Percentiles rank a stretch among this genome's conserved stretches.
Evolutionary conservation across 2,797 vertebrate genomes (phyloP).

Genomic region (Atherinosoma microstoma): DNA sequence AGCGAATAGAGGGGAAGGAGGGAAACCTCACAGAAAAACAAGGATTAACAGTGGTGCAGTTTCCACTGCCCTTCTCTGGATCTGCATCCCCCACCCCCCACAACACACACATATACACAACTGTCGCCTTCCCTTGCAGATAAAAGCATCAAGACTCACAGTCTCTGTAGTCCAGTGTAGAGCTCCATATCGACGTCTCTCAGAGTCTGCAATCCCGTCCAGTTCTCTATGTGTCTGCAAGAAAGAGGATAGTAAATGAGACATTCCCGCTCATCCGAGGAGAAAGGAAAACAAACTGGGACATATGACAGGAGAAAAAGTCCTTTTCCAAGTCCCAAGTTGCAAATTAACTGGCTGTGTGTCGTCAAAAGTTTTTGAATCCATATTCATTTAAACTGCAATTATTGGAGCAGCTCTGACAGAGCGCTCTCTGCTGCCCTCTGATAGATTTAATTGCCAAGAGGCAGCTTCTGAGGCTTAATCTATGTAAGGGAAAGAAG

Average conservation of each 20-base stretch:
- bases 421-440: constrained; percentile 69
- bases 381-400: constrained; percentile 76
- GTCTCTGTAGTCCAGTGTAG: constrained; percentile 95
- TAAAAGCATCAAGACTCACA: constrained; percentile 88
- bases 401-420: constrained; percentile 75
- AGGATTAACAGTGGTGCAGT: constrained; percentile 31
- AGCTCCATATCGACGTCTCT: constrained; percentile 98
- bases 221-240: constrained; percentile 98
- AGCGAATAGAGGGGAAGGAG: not conserved
- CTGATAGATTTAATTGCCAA: constrained; percentile 78
- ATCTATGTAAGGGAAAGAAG: constrained; percentile 55
- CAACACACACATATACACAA: not conserved
- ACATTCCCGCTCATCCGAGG: constrained; percentile 28
- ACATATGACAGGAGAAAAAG: constrained; percentile 28
- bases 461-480: constrained; percentile 69
- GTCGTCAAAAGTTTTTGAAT: constrained; percentile 69
- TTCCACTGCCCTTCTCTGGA: constrained; percentile 24
- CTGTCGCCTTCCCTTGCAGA: constrained; percentile 11
- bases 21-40: constrained; percentile 33
- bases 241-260: constrained; percentile 59
- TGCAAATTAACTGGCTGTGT: constrained; percentile 56
- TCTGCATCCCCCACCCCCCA: constrained; percentile 21
- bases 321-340: constrained; percentile 26
- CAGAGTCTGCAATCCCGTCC: constrained; percentile 94
- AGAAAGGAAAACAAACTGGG: constrained; percentile 38